phyloP scores from a whole-genome alignment of 2,797 vertebrate species.

The Phylloscopus collybita region DNA sequence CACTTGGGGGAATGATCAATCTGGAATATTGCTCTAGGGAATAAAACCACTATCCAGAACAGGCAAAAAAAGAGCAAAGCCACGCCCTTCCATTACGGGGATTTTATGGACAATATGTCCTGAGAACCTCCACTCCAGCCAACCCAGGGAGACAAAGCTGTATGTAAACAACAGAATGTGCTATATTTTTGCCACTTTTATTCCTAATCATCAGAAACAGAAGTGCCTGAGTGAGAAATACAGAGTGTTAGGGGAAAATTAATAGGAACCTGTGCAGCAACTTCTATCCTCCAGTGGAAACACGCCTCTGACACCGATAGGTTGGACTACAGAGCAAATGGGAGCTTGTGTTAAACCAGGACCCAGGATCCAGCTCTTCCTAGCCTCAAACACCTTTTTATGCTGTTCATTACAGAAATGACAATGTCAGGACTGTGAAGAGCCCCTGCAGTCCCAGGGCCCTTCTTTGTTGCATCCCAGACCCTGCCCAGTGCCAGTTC shows the following conservation, averaged over 20 bases:
- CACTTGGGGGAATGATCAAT: not conserved
- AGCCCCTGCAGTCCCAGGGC: not conserved
- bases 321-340: not conserved
- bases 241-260: not conserved
- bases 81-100: not conserved
- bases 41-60: not conserved
- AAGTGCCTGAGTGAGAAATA: not conserved
- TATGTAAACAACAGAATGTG: conserved; percentile 3
- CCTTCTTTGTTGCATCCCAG: not conserved
- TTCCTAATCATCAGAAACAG: not conserved
- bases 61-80: accelerated
- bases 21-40: not conserved
- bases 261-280: not conserved
- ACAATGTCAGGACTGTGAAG: not conserved
- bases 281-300: not conserved
- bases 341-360: not conserved
- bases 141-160: not conserved
- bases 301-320: accelerated
- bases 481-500: not conserved
- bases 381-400: not conserved
- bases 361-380: not conserved
- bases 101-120: not conserved
- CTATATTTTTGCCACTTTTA: conserved; percentile 2
- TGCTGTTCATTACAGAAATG: not conserved
- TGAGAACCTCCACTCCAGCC: not conserved